Conservation (phyloP, 1,140 invertebrate genomes). For the Chionoecetes opilio region DNA sequence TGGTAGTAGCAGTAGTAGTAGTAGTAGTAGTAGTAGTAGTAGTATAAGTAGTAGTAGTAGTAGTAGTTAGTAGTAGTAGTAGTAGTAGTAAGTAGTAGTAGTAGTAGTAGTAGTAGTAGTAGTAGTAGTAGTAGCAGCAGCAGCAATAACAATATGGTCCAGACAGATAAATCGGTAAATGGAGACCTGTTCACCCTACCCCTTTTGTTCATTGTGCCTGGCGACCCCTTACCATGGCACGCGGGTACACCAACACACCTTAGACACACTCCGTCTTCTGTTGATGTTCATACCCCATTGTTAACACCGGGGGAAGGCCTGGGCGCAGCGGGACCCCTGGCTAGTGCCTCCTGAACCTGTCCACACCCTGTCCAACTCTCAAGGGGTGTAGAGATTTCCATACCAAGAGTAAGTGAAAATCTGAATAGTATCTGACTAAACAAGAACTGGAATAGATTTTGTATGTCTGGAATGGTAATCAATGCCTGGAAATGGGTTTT, state of each 20-base stretch:
- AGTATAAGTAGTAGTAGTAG: background rate
- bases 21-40: background rate
- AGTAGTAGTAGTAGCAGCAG: background rate
- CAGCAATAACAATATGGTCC: background rate
- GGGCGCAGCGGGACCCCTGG: background rate
- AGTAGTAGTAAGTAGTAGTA: too few relatives aligned
- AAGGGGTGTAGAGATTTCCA: too few relatives aligned
- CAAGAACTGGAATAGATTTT: too few relatives aligned
- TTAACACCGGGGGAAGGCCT: background rate
- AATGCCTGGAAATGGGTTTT: too few relatives aligned
- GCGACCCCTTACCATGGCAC: background rate
- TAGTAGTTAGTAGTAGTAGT: too few relatives aligned
- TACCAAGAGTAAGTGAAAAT: too few relatives aligned
- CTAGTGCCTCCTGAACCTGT: background rate
- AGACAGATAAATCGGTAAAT: background rate
- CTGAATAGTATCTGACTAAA: too few relatives aligned
- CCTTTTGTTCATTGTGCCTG: slow-evolving; percentile 17
- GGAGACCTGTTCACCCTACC: background rate
- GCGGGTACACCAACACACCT: background rate
- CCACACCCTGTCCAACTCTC: background rate
- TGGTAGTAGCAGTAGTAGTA: background rate
- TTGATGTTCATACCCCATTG: background rate
- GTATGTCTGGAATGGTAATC: too few relatives aligned
- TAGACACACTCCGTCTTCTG: background rate
- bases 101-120: too few relatives aligned